phyloP scores from a whole-genome alignment of 2,113 vertebrate genomes.

The Tupaia chinensis region DNA sequence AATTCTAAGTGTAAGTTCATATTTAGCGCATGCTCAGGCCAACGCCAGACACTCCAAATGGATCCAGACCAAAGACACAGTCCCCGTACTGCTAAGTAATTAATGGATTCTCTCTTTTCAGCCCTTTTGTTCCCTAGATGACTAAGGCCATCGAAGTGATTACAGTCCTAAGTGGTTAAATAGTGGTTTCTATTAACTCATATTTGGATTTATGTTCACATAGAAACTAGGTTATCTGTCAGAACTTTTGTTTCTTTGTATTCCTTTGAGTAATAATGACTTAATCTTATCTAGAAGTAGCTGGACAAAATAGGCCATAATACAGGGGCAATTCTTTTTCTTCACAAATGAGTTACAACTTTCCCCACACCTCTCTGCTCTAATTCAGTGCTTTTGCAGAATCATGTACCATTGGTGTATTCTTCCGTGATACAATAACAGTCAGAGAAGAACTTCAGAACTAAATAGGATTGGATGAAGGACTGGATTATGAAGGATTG shows the following conservation, averaged over 20 bases:
- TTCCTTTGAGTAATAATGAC: not conserved
- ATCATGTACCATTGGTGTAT: not conserved
- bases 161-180: not conserved
- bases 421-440: not conserved
- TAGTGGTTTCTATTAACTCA: not conserved
- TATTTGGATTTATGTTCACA: not conserved
- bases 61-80: not conserved
- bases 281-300: not conserved
- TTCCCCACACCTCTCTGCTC: not conserved
- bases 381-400: not conserved
- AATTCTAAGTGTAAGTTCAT: too few relatives aligned
- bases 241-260: not conserved
- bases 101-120: not conserved
- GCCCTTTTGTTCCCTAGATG: not conserved
- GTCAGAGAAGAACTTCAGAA: not conserved
- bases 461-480: too few relatives aligned
- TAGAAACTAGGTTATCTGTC: not conserved
- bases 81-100: not conserved
- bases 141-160: not conserved
- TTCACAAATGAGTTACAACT: not conserved
- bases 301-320: not conserved
- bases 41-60: not conserved
- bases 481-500: not conserved
- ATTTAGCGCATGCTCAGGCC: not conserved
- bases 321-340: not conserved